Evolutionary conservation across 2,888 invertebrate genomes (phyloP), one percentile per base, ranked within the genome.

Genomic region (Nemotelus nigrinus): DNA sequence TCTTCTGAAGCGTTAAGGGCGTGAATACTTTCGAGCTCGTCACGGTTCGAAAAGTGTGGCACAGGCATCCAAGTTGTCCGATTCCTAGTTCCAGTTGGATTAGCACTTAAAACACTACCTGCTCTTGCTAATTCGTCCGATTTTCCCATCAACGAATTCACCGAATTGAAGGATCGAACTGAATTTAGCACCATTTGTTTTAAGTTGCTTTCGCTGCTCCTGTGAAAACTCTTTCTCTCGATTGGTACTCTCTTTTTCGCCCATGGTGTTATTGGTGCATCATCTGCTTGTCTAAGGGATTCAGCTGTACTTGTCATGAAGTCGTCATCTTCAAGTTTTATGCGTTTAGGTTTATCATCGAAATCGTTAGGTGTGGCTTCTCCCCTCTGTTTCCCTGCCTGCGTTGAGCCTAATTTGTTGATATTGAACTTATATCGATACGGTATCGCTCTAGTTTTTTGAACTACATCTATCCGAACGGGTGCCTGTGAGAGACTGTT

Each of bases 361-460:
- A 8, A 5, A 50, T 7, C 8, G 5, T 50, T 50, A 8, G 50
- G 1, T 4, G 25, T 25, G n/a, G 25, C 4, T 25, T 58, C 25
- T 4, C 8, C n/a, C 4, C 10, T 58, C 6, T 8, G 50, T 8
- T 8, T 5, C 50, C 50, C 50, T 10, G 58, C 58, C n/a, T 58
- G 58, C 4, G 4, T n/a, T 5, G 58, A n/a, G 4, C 10, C 7
- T 25, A 58, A 58, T n/a, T 58, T 8, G n/a, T n/a, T 25, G 10
- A n/a, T n/a, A n/a, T 58, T 58, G 25, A 58, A 58, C 58, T 58
- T 58, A 6, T 4, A 25, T n/a, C 58, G 58, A 58, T 58, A 58
- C 25, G 58, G 58, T 58, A 58, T n/a, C 7, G 25, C 58, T 7
- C 58, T 7, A 58, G 50, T 5, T 7, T 10, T 50, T 50, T 5